Percentiles rank a stretch among this genome's conserved stretches.
phyloP scores from a whole-genome alignment of 2,113 vertebrate species.

The Danio rerio region GRCz12tu NC_133191.1:23679501-23680000 shows the following conservation, averaged over 20 bases:
- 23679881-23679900: constrained; percentile 65
- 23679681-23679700: constrained; percentile 27
- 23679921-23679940: constrained; percentile 59
- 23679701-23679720: constrained; percentile 28
- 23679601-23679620: constrained; percentile 6
- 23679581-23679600: not conserved
- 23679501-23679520: not conserved
- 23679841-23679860: not conserved
- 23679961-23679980: constrained; percentile 72
- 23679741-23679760: constrained; percentile 16
- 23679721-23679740: not conserved
- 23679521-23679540: not conserved
- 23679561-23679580: constrained; percentile 11
- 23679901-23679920: constrained; percentile 58
- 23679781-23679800: not conserved
- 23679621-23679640: not conserved
- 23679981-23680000: constrained; percentile 57
- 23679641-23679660: not conserved
- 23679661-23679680: constrained; percentile 15
- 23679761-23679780: not conserved
- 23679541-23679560: not conserved
- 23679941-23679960: constrained; percentile 75
- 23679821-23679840: not conserved
- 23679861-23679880: constrained; percentile 65
- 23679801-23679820: not conserved